These are phyloP conservation scores for Schizaphis graminum DNA, from an alignment of 2,888 invertebrate species.

Conservation along the genomic window DNA sequence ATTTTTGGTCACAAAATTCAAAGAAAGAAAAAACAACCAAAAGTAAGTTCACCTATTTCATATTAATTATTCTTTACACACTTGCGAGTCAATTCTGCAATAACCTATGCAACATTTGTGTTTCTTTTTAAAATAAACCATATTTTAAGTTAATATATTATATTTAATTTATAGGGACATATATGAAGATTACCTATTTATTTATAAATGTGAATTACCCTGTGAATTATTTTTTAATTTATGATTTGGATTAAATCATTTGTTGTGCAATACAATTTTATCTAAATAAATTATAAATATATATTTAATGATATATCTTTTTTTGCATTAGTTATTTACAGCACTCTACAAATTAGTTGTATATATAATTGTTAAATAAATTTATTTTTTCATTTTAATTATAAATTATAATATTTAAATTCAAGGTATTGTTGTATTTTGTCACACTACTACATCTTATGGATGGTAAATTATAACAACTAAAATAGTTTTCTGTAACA, in stretches of 20 bases:
- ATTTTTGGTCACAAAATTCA: conserved; percentile 55
- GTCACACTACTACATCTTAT: neutral
- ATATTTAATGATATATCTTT: too few relatives aligned
- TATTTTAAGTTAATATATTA: neutral
- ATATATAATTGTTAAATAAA: neutral
- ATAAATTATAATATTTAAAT: neutral
- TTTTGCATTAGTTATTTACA: neutral
- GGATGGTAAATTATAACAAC: neutral
- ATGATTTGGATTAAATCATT: neutral
- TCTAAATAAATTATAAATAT: neutral
- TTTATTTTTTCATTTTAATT: neutral
- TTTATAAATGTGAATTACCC: neutral
- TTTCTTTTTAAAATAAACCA: neutral
- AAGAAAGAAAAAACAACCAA: conserved; percentile 52
- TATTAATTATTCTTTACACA: neutral
- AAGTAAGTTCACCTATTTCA: conserved; percentile 35
- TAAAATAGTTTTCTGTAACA: neutral
- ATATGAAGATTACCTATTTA: neutral
- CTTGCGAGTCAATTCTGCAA: neutral
- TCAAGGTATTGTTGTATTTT: neutral
- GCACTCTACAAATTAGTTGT: neutral
- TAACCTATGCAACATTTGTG: neutral
- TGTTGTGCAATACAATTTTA: neutral
- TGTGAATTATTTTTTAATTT: neutral
- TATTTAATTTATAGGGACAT: neutral